Percentiles rank a stretch among this genome's conserved stretches.
Conservation (phyloP, 2,113 vertebrate species). For the Salvelinus namaycush region DNA sequence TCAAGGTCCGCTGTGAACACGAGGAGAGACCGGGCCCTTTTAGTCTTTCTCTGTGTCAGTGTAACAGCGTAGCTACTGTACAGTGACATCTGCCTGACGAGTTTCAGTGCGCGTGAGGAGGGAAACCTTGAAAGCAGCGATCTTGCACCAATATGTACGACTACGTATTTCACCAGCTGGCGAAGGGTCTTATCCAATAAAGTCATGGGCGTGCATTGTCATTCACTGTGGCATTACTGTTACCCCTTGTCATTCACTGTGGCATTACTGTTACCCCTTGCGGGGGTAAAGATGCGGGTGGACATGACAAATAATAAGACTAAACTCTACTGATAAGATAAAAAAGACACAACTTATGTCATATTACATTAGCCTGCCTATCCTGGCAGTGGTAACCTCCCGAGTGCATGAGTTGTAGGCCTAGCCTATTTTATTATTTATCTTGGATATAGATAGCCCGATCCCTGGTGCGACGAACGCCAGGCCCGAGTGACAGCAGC, state of each 20-base stretch:
- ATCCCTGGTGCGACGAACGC: slow-evolving; percentile 38
- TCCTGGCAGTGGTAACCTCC: not conserved
- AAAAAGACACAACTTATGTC: not conserved
- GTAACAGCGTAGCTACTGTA: not conserved
- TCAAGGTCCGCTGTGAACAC: slow-evolving; percentile 99
- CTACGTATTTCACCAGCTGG: slow-evolving; percentile 29
- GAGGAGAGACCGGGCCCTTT: slow-evolving; percentile 82
- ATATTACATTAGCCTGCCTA: slow-evolving; percentile 38
- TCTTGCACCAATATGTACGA: slow-evolving; percentile 49
- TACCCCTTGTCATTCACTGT: slow-evolving; percentile 57
- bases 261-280: slow-evolving; percentile 62
- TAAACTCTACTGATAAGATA: not conserved
- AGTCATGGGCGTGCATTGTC: slow-evolving; percentile 55
- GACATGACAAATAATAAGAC: no score
- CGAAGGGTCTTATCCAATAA: slow-evolving; percentile 57
- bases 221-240: slow-evolving; percentile 62
- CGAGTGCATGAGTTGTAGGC: no score
- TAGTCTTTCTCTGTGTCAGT: slow-evolving; percentile 26
- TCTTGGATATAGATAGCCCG: slow-evolving; percentile 30
- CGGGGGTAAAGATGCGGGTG: slow-evolving; percentile 51
- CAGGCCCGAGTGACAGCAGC: slow-evolving; percentile 50
- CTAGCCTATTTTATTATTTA: slow-evolving; percentile 20
- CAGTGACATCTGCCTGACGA: not conserved
- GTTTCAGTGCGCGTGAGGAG: slow-evolving; percentile 13
- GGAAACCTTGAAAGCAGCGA: slow-evolving; percentile 23